phyloP scores from a whole-genome alignment of 2,797 vertebrate genomes.

The Moxostoma hubbsi region DNA sequence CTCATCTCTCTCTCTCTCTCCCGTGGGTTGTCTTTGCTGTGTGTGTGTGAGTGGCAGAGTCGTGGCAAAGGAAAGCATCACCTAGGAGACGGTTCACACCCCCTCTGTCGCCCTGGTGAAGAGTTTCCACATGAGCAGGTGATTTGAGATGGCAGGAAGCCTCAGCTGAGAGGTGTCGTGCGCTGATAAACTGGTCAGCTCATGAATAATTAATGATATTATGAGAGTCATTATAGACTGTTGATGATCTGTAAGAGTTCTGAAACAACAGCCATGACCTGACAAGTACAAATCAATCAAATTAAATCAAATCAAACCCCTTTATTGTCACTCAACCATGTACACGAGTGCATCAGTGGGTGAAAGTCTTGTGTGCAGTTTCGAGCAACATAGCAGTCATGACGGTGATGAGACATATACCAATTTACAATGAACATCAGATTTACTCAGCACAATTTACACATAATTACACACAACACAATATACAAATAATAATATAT shows the following conservation, averaged over 20 bases:
- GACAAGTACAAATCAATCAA: not conserved
- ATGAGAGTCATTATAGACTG: slow-evolving; percentile 30
- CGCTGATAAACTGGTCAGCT: slow-evolving; percentile 62
- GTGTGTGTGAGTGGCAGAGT: slow-evolving; percentile 61
- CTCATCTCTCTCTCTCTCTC: not conserved
- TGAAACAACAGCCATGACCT: slow-evolving; percentile 5
- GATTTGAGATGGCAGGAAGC: slow-evolving; percentile 63
- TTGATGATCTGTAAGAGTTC: not conserved
- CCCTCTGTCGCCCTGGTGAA: slow-evolving; percentile 44
- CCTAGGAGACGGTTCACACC: slow-evolving; percentile 75
- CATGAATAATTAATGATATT: slow-evolving; percentile 25
- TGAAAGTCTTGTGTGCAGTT: too few relatives aligned
- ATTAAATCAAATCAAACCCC: not conserved
- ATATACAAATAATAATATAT: too few relatives aligned
- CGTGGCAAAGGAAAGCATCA: slow-evolving; percentile 70
- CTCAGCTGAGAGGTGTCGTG: slow-evolving; percentile 43
- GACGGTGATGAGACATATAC: too few relatives aligned
- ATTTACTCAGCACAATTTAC: too few relatives aligned
- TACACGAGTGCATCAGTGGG: too few relatives aligned
- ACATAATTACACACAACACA: too few relatives aligned
- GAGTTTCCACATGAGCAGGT: slow-evolving; percentile 62
- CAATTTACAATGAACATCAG: too few relatives aligned
- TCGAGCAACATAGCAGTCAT: too few relatives aligned
- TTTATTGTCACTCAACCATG: too few relatives aligned
- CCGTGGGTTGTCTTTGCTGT: slow-evolving; percentile 69